phyloP scores from a whole-genome alignment of 2,113 vertebrate genomes.

The Cyprinodon variegatus region DNA sequence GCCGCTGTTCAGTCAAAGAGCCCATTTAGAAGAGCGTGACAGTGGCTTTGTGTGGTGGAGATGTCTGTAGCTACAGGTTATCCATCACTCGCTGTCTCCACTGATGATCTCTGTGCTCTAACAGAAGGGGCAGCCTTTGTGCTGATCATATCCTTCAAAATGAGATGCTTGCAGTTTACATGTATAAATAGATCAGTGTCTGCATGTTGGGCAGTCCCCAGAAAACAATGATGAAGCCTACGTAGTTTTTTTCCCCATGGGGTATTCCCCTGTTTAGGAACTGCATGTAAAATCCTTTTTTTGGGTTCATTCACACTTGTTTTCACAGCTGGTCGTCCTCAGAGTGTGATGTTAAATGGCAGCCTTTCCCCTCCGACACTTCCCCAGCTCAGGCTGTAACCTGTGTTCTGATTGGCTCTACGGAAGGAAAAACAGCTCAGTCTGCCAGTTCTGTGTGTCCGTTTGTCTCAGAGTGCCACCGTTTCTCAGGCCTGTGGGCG shows the following conservation, averaged over 20 bases:
- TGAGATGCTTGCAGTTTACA: constrained; percentile 1
- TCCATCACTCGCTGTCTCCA: constrained; percentile 14
- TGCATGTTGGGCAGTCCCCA: background rate
- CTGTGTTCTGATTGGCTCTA: constrained; percentile 31
- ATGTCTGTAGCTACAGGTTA: constrained; percentile 16
- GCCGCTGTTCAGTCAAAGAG: constrained; percentile 32
- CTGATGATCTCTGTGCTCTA: constrained; percentile 24
- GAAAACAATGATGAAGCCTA: constrained; percentile 8
- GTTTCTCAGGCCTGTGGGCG: constrained; percentile 23
- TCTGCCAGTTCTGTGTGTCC: constrained; percentile 15
- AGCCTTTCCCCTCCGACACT: constrained; percentile 5
- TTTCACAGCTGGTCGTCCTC: constrained; percentile 5
- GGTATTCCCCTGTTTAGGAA: background rate
- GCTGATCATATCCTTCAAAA: constrained; percentile 1
- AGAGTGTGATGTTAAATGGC: constrained; percentile 24
- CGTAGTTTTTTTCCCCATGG: background rate
- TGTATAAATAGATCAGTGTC: constrained; percentile 28
- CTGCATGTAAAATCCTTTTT: background rate
- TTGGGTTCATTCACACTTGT: constrained; percentile 7
- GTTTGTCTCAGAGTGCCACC: constrained; percentile 8
- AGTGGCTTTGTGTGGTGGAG: constrained; percentile 17
- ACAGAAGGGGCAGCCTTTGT: constrained; percentile 29
- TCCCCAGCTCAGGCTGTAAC: constrained; percentile 16
- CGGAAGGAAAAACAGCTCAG: constrained; percentile 42
- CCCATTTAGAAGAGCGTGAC: constrained; percentile 8